Conservation (phyloP, 2,888 invertebrate species). For the Nomada goodeniana region DNA sequence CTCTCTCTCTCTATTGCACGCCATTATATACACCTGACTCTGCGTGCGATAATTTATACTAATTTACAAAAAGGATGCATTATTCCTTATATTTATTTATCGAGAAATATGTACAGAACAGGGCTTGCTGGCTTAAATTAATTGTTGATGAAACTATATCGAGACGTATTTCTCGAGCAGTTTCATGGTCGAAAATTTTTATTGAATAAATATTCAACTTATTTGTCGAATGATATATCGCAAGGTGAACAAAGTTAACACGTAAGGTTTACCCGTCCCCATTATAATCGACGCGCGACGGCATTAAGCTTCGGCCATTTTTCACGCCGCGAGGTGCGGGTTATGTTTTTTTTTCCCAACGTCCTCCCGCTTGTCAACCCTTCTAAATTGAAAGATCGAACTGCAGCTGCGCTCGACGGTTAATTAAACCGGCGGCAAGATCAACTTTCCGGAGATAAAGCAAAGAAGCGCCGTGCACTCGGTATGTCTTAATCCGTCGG, state of each 20-base stretch:
- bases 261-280: slow-evolving; percentile 22
- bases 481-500: slow-evolving; percentile 50
- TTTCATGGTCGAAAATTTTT: too few relatives aligned
- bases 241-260: not conserved
- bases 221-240: too few relatives aligned
- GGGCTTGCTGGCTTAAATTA: too few relatives aligned
- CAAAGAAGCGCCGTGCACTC: slow-evolving; percentile 8
- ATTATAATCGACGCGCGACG: slow-evolving; percentile 44
- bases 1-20: not conserved
- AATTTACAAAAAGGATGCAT: not conserved
- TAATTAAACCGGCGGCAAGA: slow-evolving; percentile 64
- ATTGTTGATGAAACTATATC: too few relatives aligned
- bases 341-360: slow-evolving; percentile 49
- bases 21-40: not conserved
- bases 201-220: too few relatives aligned
- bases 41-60: not conserved
- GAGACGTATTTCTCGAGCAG: too few relatives aligned
- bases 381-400: slow-evolving; percentile 65
- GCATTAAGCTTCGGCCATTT: slow-evolving; percentile 31
- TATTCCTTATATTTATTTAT: too few relatives aligned
- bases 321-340: slow-evolving; percentile 28
- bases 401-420: slow-evolving; percentile 66
- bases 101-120: too few relatives aligned
- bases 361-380: slow-evolving; percentile 27
- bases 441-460: slow-evolving; percentile 54